Evolutionary conservation across 2,797 vertebrate species (phyloP), one percentile per base, ranked within the genome.

Genomic region (Harpagifer antarcticus): DNA sequence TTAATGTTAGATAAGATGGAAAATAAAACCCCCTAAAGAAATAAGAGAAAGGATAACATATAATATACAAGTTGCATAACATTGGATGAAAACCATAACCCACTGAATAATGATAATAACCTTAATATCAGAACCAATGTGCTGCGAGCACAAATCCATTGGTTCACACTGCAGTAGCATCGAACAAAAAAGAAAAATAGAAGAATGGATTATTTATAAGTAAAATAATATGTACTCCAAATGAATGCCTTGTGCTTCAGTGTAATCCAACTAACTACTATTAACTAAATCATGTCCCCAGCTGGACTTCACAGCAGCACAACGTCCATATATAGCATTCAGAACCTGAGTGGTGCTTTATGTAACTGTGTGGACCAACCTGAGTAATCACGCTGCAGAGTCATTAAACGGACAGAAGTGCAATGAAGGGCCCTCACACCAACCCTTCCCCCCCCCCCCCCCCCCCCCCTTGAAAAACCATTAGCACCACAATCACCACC

Each of bases 341-440:
- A 27, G 57, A 61, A 71, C 50, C 64, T 20, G 64, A 88, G 79
- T 72, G 76, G 42, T 45, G 45, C 14, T 84, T 93, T 91, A 89
- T 78, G 79, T 90, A 93, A 93, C 78, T 70, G 87, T 71, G 80
- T 86, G 89, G 83, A 89, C 68, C 66, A 85, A 85, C 79, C 86
- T 88, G 91, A 91, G 80, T 87, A 90, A 93, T 91, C 86, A 87
- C 16, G n/a, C 44, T 53, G 52, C 40, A 74, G 71, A 81, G 80
- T 88, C 82, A 87, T 88, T 88, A 85, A 86, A 86, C 76, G 2
- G 79, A 84, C 87, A 84, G 61, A 81, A 94, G 82, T 77, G 82
- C 84, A 52, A 81, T 91, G 86, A 88, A 92, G 90, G 84, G 91
- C 89, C 87, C 88, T 91, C 83, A 84, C 76, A 58, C 37, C 57